Percentiles rank a stretch among this genome's conserved stretches.
phyloP scores from a whole-genome alignment of 2,797 vertebrate genomes.

The Alca torda region DNA sequence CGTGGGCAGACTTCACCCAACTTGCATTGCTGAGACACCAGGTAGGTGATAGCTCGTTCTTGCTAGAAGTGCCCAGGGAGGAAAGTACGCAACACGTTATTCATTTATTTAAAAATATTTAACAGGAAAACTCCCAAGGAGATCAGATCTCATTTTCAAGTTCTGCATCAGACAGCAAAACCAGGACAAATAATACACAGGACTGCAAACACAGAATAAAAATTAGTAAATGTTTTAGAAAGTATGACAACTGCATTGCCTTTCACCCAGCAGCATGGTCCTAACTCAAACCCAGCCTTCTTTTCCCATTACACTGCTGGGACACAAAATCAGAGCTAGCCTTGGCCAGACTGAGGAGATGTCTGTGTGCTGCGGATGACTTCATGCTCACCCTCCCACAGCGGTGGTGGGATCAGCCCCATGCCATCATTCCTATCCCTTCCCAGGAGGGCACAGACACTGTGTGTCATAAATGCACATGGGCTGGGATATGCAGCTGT shows the following conservation, averaged over 20 bases:
- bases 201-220: neutral
- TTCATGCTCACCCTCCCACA: neutral
- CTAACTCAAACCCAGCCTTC: neutral
- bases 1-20: neutral
- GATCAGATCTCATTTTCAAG: conserved; percentile 6
- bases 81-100: neutral
- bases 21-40: neutral
- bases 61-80: neutral
- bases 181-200: neutral
- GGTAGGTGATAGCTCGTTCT: neutral
- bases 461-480: neutral
- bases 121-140: conserved; percentile 14
- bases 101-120: neutral
- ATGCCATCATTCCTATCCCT: neutral
- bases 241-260: neutral
- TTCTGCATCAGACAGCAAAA: neutral
- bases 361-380: neutral
- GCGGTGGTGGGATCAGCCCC: neutral
- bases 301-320: neutral
- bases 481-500: neutral
- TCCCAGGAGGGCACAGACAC: neutral
- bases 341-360: neutral
- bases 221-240: neutral
- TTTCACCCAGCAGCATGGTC: neutral
- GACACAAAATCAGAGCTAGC: neutral